Conservation (phyloP, 2,113 vertebrate species). For the Alaudala cheleensis region DNA sequence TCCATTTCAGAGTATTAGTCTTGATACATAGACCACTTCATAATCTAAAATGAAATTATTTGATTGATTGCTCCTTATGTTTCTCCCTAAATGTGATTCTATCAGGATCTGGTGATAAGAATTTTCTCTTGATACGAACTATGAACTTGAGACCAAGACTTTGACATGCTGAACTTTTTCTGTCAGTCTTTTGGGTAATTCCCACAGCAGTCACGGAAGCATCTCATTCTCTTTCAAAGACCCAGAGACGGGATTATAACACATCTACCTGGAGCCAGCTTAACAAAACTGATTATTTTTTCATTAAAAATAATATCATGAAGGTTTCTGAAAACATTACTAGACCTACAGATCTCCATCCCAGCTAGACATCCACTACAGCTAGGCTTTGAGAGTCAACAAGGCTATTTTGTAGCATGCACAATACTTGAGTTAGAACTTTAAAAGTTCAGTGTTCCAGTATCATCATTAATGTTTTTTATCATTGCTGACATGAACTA, state of each 20-base stretch:
- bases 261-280: neutral
- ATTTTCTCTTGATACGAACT: neutral
- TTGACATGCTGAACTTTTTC: neutral
- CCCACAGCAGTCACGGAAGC: neutral
- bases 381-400: neutral
- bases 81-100: neutral
- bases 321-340: neutral
- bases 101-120: neutral
- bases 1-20: conserved; percentile 6
- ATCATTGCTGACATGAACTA: conserved; percentile 50
- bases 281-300: neutral
- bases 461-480: conserved; percentile 29
- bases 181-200: neutral
- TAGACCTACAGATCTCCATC: neutral
- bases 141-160: neutral
- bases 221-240: neutral
- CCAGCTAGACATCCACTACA: too few relatives aligned
- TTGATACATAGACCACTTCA: neutral
- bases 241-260: neutral
- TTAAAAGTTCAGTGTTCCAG: neutral
- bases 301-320: neutral
- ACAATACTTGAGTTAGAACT: neutral
- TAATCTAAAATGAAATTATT: neutral
- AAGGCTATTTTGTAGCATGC: neutral
- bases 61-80: neutral